Evolutionary conservation across 2,113 vertebrate species (phyloP).

Genomic region (Phaethornis superciliosus): DNA sequence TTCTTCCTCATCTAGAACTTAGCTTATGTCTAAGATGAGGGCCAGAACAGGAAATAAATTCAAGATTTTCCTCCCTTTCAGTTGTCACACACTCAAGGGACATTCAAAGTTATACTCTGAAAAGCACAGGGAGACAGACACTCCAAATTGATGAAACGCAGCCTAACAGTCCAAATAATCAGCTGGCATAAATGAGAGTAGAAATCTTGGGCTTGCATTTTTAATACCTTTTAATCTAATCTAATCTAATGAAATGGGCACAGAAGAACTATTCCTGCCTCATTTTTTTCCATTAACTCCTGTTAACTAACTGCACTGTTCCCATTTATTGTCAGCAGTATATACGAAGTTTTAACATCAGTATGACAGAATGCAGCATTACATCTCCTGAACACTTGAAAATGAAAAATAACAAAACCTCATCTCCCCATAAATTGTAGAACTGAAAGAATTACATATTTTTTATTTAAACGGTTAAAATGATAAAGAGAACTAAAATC

Average conservation of each 20-base stretch:
- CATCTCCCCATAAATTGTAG: not conserved
- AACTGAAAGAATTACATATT: not conserved
- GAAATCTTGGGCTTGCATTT: not conserved
- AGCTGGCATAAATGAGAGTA: not conserved
- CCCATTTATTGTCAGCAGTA: not conserved
- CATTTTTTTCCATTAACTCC: not conserved
- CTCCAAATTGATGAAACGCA: not conserved
- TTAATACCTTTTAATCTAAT: not conserved
- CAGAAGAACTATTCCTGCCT: not conserved
- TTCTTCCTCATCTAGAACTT: not conserved
- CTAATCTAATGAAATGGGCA: not conserved
- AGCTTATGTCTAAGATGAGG: not conserved
- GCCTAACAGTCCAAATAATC: not conserved
- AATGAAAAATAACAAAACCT: not conserved
- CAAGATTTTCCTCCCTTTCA: not conserved
- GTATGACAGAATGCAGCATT: not conserved
- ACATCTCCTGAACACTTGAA: not conserved
- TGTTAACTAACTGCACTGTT: not conserved
- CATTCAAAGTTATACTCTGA: not conserved
- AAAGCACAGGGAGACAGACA: not conserved
- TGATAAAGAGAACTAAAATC: not conserved
- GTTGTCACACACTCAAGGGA: fast-evolving
- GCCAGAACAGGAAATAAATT: not conserved
- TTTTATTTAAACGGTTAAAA: not conserved
- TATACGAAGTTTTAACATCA: not conserved